Base-by-base conservation (phyloP, 2,797 vertebrate species). In the Acrossocheilus wenchowensis region DNA sequence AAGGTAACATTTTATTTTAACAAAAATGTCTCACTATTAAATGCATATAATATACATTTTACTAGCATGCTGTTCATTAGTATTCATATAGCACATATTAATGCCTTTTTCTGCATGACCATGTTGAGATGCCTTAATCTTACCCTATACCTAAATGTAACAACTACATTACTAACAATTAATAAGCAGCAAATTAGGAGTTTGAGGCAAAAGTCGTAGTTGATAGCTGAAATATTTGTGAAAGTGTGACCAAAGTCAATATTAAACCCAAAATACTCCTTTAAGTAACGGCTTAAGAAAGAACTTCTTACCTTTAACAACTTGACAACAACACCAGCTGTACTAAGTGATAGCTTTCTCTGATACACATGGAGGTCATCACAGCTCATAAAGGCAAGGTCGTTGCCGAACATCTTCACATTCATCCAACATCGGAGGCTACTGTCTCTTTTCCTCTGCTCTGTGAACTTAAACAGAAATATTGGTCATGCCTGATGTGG, bases 371-470 rank as follows among this genome's bases (percentile, higher is more conserved):
- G 89, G 85, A 96, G 82, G 78, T 95, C 94, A 43, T 95, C 92
- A 30, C 96, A 97, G 75, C 96, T 94, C 71, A 96, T 88, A 77
- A 95, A 94, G 14, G 88, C 94, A 88, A 98, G 90, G 89, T 98
- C 96, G 6, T 95, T 97, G 54, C 97, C 96, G 87, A 97, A 97
- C 88, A 97, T 91, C 90, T 97, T 98, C 50, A 97, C 83, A 36
- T 93, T 93, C 26, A 97, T 83, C 87, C 93, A 92, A 80, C 96
- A 98, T 71, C 72, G 92, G 45, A 94, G 91, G 0, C 0, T 36
- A 45, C 78, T 87, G 14, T 92, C 91, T 43, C 88, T 91, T 12
- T 81, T 88, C 0, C 2, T 93, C 87, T 91, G 90, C 75, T 90
- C 91, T 84, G 94, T 92, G 88, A 97, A 92, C 97, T 98, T 91